Evolutionary conservation across 92 coral and sea anemone genomes (phyloP).

Genomic region (Umimayanthus kanabou): DNA sequence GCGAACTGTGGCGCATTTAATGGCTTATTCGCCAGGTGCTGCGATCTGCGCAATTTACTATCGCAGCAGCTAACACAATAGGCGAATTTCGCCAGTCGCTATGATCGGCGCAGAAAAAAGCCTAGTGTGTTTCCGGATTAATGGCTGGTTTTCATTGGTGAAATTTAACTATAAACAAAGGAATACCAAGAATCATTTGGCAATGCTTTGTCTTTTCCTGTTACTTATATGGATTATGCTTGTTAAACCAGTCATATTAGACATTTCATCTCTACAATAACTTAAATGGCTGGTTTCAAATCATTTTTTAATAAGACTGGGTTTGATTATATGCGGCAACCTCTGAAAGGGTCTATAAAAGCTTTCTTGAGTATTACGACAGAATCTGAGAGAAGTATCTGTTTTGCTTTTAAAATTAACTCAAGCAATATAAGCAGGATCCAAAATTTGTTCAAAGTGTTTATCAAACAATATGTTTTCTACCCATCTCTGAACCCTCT

Average conservation of each 20-base stretch:
- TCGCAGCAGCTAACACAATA: no score
- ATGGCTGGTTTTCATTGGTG: no score
- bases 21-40: no score
- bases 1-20: no score
- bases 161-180: no score
- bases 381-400: neutral
- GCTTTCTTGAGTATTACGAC: neutral
- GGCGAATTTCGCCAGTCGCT: no score
- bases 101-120: no score
- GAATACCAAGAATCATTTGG: no score
- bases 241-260: neutral
- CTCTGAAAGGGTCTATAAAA: neutral
- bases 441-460: neutral
- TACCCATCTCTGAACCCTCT: neutral
- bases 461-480: neutral
- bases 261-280: neutral
- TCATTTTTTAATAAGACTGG: neutral
- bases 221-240: neutral
- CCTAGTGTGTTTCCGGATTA: no score
- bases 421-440: neutral
- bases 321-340: no score
- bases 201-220: neutral
- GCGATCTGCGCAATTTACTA: no score
- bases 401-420: neutral
- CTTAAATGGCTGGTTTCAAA: neutral